phyloP scores from a whole-genome alignment of 1,140 invertebrate genomes.

The Phenacoccus solenopsis region DNA sequence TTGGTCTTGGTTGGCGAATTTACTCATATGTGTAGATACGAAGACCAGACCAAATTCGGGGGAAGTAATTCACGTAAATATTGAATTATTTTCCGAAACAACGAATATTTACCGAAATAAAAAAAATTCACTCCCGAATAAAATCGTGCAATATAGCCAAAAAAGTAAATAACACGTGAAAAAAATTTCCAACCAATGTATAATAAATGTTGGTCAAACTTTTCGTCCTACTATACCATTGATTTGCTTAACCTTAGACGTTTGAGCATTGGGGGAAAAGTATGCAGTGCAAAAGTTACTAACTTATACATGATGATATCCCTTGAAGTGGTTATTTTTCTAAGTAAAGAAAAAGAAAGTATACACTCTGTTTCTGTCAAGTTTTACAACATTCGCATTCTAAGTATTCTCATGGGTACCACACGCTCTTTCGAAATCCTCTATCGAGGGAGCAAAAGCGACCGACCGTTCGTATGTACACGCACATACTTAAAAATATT shows the following conservation, averaged over 20 bases:
- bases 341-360: constrained; percentile 3
- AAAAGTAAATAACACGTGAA: too few species aligned
- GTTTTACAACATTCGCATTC: not conserved
- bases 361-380: constrained; percentile 1
- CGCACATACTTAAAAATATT: not conserved
- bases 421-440: not conserved
- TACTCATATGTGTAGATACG: too few species aligned
- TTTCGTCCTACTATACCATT: not conserved
- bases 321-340: constrained; percentile 1
- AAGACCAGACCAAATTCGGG: too few species aligned
- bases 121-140: too few species aligned
- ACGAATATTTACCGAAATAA: too few species aligned
- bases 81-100: too few species aligned
- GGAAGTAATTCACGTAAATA: too few species aligned
- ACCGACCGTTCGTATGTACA: not conserved
- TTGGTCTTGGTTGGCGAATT: too few species aligned
- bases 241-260: not conserved
- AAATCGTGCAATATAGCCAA: too few species aligned
- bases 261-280: not conserved
- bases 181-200: not conserved
- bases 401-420: constrained; percentile 1
- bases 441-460: not conserved
- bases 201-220: not conserved
- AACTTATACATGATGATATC: constrained; percentile 3
- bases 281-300: not conserved